Evolutionary conservation across 2,797 vertebrate genomes (phyloP), one percentile per base, ranked within the genome.

Genomic region (Bovichtus variegatus): DNA sequence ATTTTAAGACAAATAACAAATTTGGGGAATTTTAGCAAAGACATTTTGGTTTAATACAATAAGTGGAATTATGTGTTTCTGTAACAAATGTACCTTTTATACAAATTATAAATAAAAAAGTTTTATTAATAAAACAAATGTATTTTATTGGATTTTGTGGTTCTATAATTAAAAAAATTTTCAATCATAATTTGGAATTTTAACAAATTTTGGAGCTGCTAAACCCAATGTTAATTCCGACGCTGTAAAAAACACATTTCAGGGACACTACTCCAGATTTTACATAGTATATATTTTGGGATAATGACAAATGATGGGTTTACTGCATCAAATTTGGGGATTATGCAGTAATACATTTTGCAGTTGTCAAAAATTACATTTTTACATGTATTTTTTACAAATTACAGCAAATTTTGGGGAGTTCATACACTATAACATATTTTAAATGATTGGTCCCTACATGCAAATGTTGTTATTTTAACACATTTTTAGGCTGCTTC

Each of bases 361-460:
- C 2, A 19, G 2, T 18, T 29, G 3, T 19, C 1, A 19, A 0
- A 38, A 9, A 27, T n/a, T 3, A 29, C 4, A 47, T 1, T n/a
- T n/a, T n/a, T n/a, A n/a, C n/a, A n/a, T n/a, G n/a, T n/a, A 34
- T 34, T 64, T 38, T n/a, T 65, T 15, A 23, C 4, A 49, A 1
- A 23, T 5, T 6, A 23, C 13, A 36, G 9, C 0, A 3, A 13
- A 23, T 25, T 25, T 11, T 0, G 10, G 2, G 16, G 13, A 9
- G 64, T 6, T 29, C 2, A 43, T 29, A 10, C 9, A 38, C 38
- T 53, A 1, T n/a, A 25, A 19, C 1, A 16, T 13, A 9, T 27
- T 51, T 10, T 13, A 5, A 41, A 53, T 53, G 9, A 23, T 23
- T 19, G 51, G 11, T 21, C 1, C 10, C 15, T 13, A 27, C 5